Evolutionary conservation across 2,113 vertebrate species (phyloP).

Genomic region (Mirza zaza): DNA sequence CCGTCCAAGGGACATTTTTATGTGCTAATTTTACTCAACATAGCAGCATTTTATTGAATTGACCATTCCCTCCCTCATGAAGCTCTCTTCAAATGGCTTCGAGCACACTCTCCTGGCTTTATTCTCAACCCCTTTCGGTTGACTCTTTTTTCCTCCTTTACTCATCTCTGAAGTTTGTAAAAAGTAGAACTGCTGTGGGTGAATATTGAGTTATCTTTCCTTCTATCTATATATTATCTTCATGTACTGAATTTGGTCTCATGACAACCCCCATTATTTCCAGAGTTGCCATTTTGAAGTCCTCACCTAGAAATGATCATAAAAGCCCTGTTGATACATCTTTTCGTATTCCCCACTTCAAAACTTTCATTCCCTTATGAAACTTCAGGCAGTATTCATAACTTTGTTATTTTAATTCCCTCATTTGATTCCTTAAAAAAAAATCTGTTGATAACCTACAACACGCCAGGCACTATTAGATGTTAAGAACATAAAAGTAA

Average conservation of each 20-base stretch:
- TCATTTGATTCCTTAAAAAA: constrained; percentile 39
- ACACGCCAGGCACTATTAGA: not conserved
- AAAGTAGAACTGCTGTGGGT: not conserved
- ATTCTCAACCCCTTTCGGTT: not conserved
- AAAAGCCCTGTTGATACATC: not conserved
- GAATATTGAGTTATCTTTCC: not conserved
- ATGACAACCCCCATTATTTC: not conserved
- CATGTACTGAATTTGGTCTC: not conserved
- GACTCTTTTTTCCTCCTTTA: not conserved
- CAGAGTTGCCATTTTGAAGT: constrained; percentile 44
- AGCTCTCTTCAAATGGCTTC: not conserved
- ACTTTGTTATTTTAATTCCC: constrained; percentile 54
- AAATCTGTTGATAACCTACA: not conserved
- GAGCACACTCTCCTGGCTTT: not conserved
- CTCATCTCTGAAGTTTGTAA: not conserved
- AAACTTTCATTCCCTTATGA: not conserved
- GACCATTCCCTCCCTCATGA: not conserved
- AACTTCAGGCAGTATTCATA: constrained; percentile 4
- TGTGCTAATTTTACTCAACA: not conserved
- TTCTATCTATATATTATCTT: not conserved
- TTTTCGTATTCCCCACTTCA: constrained; percentile 35
- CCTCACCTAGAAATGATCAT: not conserved
- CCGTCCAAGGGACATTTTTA: not conserved
- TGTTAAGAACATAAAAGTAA: constrained; percentile 24
- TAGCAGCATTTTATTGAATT: not conserved